Evolutionary conservation across 1,140 invertebrate species (phyloP).

Genomic region (Drosophila ambigua): DNA sequence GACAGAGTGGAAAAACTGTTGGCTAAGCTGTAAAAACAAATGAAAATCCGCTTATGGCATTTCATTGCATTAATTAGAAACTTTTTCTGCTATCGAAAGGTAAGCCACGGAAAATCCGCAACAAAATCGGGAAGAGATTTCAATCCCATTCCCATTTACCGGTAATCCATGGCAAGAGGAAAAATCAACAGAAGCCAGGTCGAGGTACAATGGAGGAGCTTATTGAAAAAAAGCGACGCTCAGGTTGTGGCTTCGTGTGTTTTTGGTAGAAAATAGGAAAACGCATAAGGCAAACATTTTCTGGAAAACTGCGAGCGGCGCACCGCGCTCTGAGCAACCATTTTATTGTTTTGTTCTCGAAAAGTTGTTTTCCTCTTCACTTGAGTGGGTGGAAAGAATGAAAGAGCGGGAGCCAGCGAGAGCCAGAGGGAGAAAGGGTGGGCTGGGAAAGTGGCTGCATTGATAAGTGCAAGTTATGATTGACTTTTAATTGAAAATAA

Average conservation of each 20-base stretch:
- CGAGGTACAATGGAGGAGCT: slow-evolving; percentile 51
- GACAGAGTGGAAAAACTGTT: slow-evolving; percentile 1
- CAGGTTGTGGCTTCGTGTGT: slow-evolving; percentile 67
- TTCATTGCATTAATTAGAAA: slow-evolving; percentile 64
- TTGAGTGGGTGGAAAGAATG: neutral
- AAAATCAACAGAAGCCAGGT: slow-evolving; percentile 67
- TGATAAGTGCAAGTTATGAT: slow-evolving; percentile 67
- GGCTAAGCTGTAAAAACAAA: slow-evolving; percentile 53
- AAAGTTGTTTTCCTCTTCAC: slow-evolving; percentile 17
- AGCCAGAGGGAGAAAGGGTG: neutral
- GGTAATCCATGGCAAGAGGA: slow-evolving; percentile 35
- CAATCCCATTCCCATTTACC: slow-evolving; percentile 23
- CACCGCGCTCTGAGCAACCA: slow-evolving; percentile 23
- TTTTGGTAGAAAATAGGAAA: slow-evolving; percentile 54
- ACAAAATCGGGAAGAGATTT: slow-evolving; percentile 53
- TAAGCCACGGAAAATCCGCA: slow-evolving; percentile 29
- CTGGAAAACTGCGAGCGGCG: slow-evolving; percentile 17
- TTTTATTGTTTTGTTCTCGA: slow-evolving; percentile 50
- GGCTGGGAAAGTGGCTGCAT: slow-evolving; percentile 5
- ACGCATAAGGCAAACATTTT: slow-evolving; percentile 54
- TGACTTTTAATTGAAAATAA: slow-evolving; percentile 76
- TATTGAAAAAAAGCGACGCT: slow-evolving; percentile 65
- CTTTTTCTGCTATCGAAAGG: slow-evolving; percentile 51
- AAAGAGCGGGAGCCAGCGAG: too few species aligned
- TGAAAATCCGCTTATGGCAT: slow-evolving; percentile 64